phyloP scores from a whole-genome alignment of 2,797 vertebrate species.

The Enteromius anoplus region DNA sequence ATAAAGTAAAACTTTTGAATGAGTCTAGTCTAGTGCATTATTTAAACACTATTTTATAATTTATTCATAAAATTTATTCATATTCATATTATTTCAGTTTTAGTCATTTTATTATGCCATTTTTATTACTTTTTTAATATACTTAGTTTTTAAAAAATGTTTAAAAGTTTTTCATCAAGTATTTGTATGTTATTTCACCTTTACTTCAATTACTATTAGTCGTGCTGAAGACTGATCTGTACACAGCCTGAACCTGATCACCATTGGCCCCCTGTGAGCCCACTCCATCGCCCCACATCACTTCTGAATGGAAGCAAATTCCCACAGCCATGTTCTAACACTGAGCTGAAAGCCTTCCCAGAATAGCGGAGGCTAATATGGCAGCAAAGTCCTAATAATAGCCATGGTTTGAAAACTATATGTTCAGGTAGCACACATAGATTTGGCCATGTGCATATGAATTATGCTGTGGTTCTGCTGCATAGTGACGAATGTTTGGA shows the following conservation, averaged over 20 bases:
- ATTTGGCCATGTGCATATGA: neutral
- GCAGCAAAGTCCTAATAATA: neutral
- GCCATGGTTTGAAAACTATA: slow-evolving; percentile 1
- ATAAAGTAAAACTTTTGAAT: no score
- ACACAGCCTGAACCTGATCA: slow-evolving; percentile 4
- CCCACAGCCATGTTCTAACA: slow-evolving; percentile 3
- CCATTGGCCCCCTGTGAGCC: slow-evolving; percentile 1
- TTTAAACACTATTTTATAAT: neutral
- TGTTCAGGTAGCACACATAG: neutral
- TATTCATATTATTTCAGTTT: neutral
- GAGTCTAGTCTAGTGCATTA: neutral
- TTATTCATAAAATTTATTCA: no score
- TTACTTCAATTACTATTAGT: neutral
- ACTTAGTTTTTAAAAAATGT: neutral
- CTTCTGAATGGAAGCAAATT: slow-evolving; percentile 15
- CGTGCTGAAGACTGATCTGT: neutral
- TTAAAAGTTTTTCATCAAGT: neutral
- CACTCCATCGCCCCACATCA: neutral
- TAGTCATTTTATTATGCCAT: neutral
- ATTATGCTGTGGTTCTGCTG: neutral
- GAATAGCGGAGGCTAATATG: slow-evolving; percentile 10
- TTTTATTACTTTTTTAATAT: neutral
- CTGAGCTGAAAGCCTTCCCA: neutral
- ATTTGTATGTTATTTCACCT: neutral
- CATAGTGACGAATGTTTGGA: neutral